Evolutionary conservation across 1,140 invertebrate genomes (phyloP).

Genomic region (Sipha flava): DNA sequence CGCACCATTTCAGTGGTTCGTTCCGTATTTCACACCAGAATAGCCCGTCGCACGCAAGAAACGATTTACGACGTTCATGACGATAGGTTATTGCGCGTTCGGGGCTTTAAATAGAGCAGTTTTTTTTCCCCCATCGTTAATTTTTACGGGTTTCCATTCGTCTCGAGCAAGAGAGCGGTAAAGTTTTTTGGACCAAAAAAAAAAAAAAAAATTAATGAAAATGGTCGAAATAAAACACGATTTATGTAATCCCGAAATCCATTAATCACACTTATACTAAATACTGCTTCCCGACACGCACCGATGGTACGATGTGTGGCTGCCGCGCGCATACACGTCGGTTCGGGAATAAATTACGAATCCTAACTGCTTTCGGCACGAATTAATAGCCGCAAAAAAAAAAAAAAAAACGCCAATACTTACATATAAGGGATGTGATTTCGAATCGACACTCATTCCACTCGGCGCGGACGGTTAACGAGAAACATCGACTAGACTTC

Average conservation of each 20-base stretch:
- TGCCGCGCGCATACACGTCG: too few species aligned
- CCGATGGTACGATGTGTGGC: neutral
- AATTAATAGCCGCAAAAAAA: conserved; percentile 6
- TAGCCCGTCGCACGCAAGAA: too few species aligned
- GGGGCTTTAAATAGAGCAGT: too few species aligned
- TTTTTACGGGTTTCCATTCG: neutral
- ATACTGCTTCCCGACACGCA: neutral
- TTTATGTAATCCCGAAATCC: conserved; percentile 2
- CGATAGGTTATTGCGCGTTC: too few species aligned
- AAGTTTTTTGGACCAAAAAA: neutral
- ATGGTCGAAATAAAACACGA: neutral
- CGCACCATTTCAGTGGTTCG: too few species aligned
- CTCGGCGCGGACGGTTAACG: too few species aligned
- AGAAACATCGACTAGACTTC: too few species aligned
- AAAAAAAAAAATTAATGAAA: neutral
- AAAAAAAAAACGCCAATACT: neutral
- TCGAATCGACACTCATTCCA: too few species aligned
- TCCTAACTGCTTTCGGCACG: neutral
- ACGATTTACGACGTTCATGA: neutral
- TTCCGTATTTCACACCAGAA: too few species aligned
- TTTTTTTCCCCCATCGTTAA: neutral
- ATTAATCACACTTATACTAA: neutral
- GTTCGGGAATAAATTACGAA: neutral
- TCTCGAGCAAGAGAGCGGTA: neutral
- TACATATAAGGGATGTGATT: too few species aligned